Percentiles rank a stretch among this genome's conserved stretches.
Evolutionary conservation across 2,797 vertebrate genomes (phyloP).

Genomic region (Eupleurogrammus muticus): DNA sequence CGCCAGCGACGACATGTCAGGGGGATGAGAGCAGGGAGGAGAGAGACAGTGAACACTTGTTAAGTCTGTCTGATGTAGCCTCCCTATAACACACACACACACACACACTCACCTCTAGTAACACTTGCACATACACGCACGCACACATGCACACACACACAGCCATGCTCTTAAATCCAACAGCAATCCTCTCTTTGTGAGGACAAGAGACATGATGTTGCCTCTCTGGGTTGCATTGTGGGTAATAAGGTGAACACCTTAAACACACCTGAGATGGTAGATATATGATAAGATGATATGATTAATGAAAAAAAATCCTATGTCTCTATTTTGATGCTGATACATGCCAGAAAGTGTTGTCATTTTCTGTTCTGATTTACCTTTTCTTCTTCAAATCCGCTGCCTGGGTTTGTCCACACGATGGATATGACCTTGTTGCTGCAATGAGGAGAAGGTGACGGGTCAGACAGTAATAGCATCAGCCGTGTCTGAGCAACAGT

Average conservation of each 20-base stretch:
- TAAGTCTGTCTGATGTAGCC: constrained; percentile 83
- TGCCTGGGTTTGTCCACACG: constrained; percentile 37
- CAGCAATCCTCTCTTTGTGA: constrained; percentile 3
- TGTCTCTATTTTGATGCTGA: neutral
- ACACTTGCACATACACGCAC: constrained; percentile 30
- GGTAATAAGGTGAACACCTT: constrained; percentile 8
- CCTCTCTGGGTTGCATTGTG: constrained; percentile 47
- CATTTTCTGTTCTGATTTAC: neutral
- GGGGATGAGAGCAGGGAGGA: constrained; percentile 71
- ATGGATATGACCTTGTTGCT: neutral
- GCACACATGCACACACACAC: constrained; percentile 11
- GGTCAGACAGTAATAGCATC: neutral
- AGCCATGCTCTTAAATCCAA: constrained; percentile 39
- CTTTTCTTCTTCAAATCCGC: neutral
- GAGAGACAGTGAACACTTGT: constrained; percentile 76
- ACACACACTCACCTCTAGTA: constrained; percentile 39
- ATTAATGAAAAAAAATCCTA: neutral
- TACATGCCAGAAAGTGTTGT: neutral
- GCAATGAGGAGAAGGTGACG: neutral
- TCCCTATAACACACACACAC: constrained; percentile 54
- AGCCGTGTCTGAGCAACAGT: neutral
- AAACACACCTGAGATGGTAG: neutral
- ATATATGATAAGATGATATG: no score
- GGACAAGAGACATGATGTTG: neutral
- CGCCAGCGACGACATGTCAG: constrained; percentile 81